Conservation (phyloP, 2,113 vertebrate genomes). For the Phrynosoma blainvillii region DNA sequence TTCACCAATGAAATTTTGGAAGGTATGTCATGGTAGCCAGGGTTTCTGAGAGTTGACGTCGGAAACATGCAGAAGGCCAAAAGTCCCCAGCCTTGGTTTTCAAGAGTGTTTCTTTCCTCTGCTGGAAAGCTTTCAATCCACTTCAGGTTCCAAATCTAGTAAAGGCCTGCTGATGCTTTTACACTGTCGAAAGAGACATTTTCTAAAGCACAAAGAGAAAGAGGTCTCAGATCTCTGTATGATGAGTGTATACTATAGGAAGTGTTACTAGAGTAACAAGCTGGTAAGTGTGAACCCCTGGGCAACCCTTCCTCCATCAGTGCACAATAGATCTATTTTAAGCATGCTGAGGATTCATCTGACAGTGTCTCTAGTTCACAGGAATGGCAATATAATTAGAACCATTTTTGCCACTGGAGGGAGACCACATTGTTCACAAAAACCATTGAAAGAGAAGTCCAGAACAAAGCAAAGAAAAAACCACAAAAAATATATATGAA, state of each 20-base stretch:
- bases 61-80: background rate
- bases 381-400: conserved; percentile 11
- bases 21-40: background rate
- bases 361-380: conserved; percentile 1
- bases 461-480: conserved; percentile 25
- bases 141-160: background rate
- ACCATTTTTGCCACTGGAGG: conserved; percentile 70
- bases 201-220: background rate
- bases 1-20: too few species aligned
- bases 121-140: background rate
- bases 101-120: background rate
- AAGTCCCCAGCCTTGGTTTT: background rate
- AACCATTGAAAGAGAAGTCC: conserved; percentile 6
- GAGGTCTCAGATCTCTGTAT: background rate
- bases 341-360: conserved; percentile 3
- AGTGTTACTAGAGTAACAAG: background rate
- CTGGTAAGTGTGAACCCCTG: background rate
- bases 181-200: background rate
- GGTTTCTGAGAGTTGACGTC: background rate
- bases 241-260: background rate
- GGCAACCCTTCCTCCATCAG: background rate
- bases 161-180: background rate
- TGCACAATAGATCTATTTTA: conserved; percentile 15
- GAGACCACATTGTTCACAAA: conserved; percentile 71
- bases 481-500: conserved; percentile 14